These are phyloP conservation scores for Neomorphus geoffroyi DNA, from an alignment of 2,797 vertebrate genomes.

Conservation along the genomic window DNA sequence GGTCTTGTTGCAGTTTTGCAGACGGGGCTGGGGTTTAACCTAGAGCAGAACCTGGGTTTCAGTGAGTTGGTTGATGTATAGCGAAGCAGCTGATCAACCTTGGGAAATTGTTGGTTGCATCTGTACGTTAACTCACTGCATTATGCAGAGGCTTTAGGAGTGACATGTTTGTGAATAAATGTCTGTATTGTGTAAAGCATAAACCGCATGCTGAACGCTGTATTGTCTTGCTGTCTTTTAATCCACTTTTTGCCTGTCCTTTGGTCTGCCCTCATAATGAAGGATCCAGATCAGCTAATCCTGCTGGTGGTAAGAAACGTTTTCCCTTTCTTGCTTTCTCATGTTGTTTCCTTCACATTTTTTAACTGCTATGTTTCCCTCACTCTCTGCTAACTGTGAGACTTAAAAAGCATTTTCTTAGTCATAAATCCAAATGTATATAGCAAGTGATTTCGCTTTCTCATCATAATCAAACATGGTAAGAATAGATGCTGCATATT, in stretches of 20 bases:
- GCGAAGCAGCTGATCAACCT: neutral
- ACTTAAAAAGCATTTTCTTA: neutral
- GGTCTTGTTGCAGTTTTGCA: neutral
- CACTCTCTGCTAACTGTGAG: neutral
- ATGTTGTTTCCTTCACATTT: neutral
- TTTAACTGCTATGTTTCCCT: constrained; percentile 52
- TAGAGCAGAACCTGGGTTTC: neutral
- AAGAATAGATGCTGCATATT: rapidly evolving
- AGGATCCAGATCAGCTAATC: constrained; percentile 99
- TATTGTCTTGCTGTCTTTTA: constrained; percentile 82
- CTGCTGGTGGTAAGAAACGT: constrained; percentile 94
- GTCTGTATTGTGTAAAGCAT: constrained; percentile 54
- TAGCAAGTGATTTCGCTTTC: neutral
- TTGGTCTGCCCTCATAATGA: constrained; percentile 89
- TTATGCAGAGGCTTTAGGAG: constrained; percentile 30
- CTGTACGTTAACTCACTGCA: neutral
- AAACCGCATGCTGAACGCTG: constrained; percentile 84
- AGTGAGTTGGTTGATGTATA: neutral
- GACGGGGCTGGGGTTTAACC: neutral
- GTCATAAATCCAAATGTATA: neutral
- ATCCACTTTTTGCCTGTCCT: constrained; percentile 86
- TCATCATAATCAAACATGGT: neutral
- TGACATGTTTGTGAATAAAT: constrained; percentile 65
- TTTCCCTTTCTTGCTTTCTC: constrained; percentile 70
- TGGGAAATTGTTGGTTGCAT: neutral